phyloP scores from a whole-genome alignment of 1,140 invertebrate species.

The Eumeta japonica region DNA sequence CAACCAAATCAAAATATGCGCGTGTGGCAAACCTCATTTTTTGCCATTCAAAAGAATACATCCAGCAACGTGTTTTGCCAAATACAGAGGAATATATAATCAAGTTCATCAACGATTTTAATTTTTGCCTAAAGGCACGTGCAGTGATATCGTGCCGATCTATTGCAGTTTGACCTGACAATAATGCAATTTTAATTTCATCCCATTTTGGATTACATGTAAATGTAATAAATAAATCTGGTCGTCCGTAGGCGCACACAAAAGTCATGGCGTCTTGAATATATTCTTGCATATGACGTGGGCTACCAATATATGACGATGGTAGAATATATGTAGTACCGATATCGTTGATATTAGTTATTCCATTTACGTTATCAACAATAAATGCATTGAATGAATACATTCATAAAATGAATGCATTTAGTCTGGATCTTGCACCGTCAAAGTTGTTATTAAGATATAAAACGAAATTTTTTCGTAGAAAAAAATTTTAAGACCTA shows the following conservation, averaged over 20 bases:
- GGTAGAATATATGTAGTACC: constrained; percentile 18
- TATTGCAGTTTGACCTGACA: constrained; percentile 15
- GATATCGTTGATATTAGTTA: constrained; percentile 8
- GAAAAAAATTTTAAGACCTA: too few relatives aligned
- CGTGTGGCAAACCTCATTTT: constrained; percentile 21
- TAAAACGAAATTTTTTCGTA: too few relatives aligned
- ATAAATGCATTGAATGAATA: constrained; percentile 36
- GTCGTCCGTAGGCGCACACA: constrained; percentile 39
- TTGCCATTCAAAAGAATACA: too few relatives aligned
- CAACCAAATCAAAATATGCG: constrained; percentile 18
- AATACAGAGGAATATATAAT: constrained; percentile 19
- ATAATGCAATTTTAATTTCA: constrained; percentile 23
- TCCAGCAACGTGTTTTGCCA: constrained; percentile 13
- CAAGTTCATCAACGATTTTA: constrained; percentile 18
- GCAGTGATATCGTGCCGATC: constrained; percentile 20
- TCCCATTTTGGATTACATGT: constrained; percentile 50
- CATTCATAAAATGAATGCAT: too few relatives aligned
- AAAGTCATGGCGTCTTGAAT: constrained; percentile 37
- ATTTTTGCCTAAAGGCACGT: too few relatives aligned
- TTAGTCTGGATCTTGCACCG: too few relatives aligned
- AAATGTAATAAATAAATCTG: too few relatives aligned
- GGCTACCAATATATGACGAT: constrained; percentile 21
- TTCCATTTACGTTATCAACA: constrained; percentile 15
- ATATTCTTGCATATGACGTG: too few relatives aligned
- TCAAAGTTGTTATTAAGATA: too few relatives aligned